These are phyloP conservation scores for Hippoglossus stenolepis DNA, from an alignment of 2,113 vertebrate species.

Conservation along the genomic window DNA sequence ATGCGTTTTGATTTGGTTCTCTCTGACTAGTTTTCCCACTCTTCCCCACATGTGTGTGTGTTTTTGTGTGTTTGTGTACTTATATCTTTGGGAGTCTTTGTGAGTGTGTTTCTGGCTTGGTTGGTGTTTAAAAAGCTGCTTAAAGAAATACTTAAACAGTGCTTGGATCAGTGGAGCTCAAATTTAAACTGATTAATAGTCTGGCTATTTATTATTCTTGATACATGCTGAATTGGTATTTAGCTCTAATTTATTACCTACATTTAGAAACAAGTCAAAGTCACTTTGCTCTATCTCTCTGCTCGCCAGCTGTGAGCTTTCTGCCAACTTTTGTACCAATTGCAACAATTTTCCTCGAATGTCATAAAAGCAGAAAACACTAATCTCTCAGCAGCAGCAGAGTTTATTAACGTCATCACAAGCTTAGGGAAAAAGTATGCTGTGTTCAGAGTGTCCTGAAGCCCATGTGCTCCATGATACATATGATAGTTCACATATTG, in stretches of 20 bases:
- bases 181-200: slow-evolving; percentile 36
- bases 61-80: neutral
- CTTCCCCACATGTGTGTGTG: neutral
- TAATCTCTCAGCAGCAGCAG: slow-evolving; percentile 2
- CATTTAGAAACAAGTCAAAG: slow-evolving; percentile 31
- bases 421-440: neutral
- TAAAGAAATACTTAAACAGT: neutral
- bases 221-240: slow-evolving; percentile 21
- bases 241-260: slow-evolving; percentile 27
- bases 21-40: neutral
- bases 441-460: neutral
- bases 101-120: neutral
- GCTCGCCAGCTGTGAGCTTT: slow-evolving; percentile 31
- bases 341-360: slow-evolving; percentile 20
- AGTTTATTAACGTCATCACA: slow-evolving; percentile 12
- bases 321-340: slow-evolving; percentile 37
- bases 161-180: slow-evolving; percentile 17
- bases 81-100: too few relatives aligned
- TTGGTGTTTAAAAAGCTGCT: neutral
- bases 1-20: too few relatives aligned
- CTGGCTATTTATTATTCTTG: slow-evolving; percentile 13
- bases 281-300: slow-evolving; percentile 15
- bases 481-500: neutral
- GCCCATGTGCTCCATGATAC: neutral
- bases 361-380: slow-evolving; percentile 31